phyloP scores from a whole-genome alignment of 2,888 invertebrate genomes.

The Clistopyga incitator region DNA sequence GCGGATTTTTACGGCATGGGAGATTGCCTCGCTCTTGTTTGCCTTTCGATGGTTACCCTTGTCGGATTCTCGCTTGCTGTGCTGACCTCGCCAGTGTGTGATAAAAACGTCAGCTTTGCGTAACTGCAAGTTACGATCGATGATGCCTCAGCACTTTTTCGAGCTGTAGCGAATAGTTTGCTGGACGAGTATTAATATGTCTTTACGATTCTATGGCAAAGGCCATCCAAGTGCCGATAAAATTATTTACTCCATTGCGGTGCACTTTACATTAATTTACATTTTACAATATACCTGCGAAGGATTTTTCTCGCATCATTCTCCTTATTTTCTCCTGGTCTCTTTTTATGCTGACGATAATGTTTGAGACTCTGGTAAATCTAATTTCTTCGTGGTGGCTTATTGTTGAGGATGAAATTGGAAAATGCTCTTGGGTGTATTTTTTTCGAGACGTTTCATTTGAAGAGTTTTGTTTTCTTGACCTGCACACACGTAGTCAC shows the following conservation, averaged over 20 bases:
- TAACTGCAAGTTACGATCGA: constrained; percentile 10
- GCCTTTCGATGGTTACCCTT: constrained; percentile 40
- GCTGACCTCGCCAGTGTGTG: constrained; percentile 26
- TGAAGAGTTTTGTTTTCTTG: too few species aligned
- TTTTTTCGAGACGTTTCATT: too few species aligned
- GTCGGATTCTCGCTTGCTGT: constrained; percentile 9
- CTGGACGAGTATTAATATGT: constrained; percentile 37
- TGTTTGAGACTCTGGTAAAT: constrained; percentile 42
- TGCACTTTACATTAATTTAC: too few species aligned
- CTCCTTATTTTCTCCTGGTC: neutral
- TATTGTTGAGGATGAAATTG: too few species aligned
- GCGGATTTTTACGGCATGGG: constrained; percentile 58
- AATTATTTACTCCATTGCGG: too few species aligned
- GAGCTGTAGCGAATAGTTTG: neutral
- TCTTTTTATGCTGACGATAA: neutral
- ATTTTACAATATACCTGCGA: neutral
- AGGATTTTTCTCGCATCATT: neutral
- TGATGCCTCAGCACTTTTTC: constrained; percentile 42
- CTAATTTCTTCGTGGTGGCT: too few species aligned
- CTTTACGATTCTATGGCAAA: neutral
- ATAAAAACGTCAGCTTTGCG: constrained; percentile 57
- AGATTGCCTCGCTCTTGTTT: constrained; percentile 35
- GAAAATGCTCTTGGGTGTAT: too few species aligned
- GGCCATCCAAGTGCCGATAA: too few species aligned
- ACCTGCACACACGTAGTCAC: neutral